Base-by-base conservation (phyloP, 2,113 vertebrate genomes). In the Gobius niger region DNA sequence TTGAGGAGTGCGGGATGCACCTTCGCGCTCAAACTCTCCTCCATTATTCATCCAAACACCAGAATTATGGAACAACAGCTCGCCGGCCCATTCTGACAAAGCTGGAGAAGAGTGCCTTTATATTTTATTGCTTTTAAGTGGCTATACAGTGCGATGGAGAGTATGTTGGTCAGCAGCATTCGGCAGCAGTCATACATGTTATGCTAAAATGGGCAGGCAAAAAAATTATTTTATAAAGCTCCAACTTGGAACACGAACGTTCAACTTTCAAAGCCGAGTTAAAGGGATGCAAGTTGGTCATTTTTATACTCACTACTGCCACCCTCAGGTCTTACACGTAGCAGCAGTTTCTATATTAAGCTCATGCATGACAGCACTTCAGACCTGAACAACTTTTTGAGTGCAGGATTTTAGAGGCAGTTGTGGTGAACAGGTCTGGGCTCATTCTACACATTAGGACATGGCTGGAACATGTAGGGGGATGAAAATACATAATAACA, bases 31-130 rank as follows among this genome's bases (percentile, higher is more conserved):
- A 92, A 91, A 88, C 82, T 88, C 80, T 88, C 70, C 69, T 92
- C 87, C 82, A 93, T 93, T 92, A 93, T 92, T 93, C 87, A 93
- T 89, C 60, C 72, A 82, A 88, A 85, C 82, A 78, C 77, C 81
- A 80, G 82, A 87, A 89, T 88, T 87, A 87, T 86, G 87, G 86
- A 87, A 82, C 67, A 83, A 86, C 70, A 83, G 85, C 78, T 75
- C 81, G 84, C 82, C 88, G 85, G 76, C 69, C 76, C 54, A 40
- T 53, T 76, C 70, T 78, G 76, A 80, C 81, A 67, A 82, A 82
- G 76, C 77, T 78, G 51, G 61, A 76, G 69, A 67, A 76, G 69
- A 82, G 82, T 19, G 16, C 70, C 74, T 74, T 34, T 34, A 4
- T 70, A 62, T 74, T 73, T 80, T 53, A 64, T 77, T 34, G 24